Evolutionary conservation across 2,888 invertebrate genomes (phyloP), one percentile per base, ranked within the genome.

Genomic region (Callyntrura sp.): DNA sequence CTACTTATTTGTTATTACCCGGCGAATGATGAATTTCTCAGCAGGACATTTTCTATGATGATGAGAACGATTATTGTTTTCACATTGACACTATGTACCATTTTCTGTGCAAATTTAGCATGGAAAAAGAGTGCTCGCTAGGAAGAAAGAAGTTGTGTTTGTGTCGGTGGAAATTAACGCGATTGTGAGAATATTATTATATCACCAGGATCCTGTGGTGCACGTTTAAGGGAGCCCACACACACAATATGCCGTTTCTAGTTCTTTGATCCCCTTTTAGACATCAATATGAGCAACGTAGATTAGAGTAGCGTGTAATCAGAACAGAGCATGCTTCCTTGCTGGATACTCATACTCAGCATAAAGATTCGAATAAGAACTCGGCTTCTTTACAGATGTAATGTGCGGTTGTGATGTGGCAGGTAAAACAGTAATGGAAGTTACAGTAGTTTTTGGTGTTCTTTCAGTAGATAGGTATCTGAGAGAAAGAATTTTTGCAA

Each of bases 151-250:
- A n/a, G 17, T 35, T 35, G 35, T 35, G 35, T 35, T 35, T 45
- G 73, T 73, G 17, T 23, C 20, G 20, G 45, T 23, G 20, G 17
- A 43, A n/a, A 68, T 68, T 35, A 35, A 43, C 9, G 51, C n/a
- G 35, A 12, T 43, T 35, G 68, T 43, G 68, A 43, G 43, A 43
- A 68, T 68, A 17, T 8, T 35, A 4, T 14, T 6, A 60, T n/a
- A 14, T 8, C 12, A 48, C 6, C 17, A 60, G 20, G 17, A 57
- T n/a, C 57, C 28, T 79, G 55, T 28, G 57, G 25, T 43, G 35
- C 55, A 79, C 23, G 23, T 76, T 35, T 57, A 57, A 57, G 35
- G 28, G 9, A 43, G 51, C 57, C 79, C 60, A 79, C 79, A 79
- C 79, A 60, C 17, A 62, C 62, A 51, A 51, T 4, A 17, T 62